Evolutionary conservation across 2,888 invertebrate genomes (phyloP).

Genomic region (Chalcosyrphus nemorum): DNA sequence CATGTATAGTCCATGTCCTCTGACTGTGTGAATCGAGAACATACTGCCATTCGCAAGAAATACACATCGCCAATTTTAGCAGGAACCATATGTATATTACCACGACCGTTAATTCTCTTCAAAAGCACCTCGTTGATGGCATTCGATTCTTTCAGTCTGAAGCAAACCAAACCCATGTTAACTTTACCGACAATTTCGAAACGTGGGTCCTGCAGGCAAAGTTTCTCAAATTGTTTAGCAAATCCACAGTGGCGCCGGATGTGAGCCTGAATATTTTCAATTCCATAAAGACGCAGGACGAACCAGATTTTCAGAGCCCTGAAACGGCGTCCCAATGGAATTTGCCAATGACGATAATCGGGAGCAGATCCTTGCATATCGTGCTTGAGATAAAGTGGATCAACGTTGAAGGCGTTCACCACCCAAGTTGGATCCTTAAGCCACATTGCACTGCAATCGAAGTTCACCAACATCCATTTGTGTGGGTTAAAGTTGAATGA

Average conservation of each 20-base stretch:
- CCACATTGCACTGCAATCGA: conserved; percentile 99
- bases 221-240: conserved; percentile 93
- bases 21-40: conserved; percentile 91
- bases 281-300: conserved; percentile 93
- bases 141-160: conserved; percentile 93
- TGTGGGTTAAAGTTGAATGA: conserved; percentile 99
- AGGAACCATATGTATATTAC: conserved; percentile 96
- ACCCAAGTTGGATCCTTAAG: conserved; percentile 93
- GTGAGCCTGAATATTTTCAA: conserved; percentile 92
- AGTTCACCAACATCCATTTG: conserved; percentile 99
- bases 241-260: conserved; percentile 93
- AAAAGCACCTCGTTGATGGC: conserved; percentile 91
- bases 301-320: conserved; percentile 97
- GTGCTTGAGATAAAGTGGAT: conserved; percentile 97
- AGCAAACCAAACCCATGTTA: conserved; percentile 97
- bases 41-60: conserved; percentile 94
- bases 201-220: conserved; percentile 89
- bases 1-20: conserved; percentile 93
- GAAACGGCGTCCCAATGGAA: conserved; percentile 96
- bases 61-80: conserved; percentile 92
- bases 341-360: conserved; percentile 99
- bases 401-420: conserved; percentile 97
- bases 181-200: conserved; percentile 96
- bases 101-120: conserved; percentile 93
- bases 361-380: conserved; percentile 94